Percentiles rank a stretch among this genome's conserved stretches.
Conservation (phyloP, 2,888 invertebrate genomes). For the Chrysotoxum bicinctum region DNA sequence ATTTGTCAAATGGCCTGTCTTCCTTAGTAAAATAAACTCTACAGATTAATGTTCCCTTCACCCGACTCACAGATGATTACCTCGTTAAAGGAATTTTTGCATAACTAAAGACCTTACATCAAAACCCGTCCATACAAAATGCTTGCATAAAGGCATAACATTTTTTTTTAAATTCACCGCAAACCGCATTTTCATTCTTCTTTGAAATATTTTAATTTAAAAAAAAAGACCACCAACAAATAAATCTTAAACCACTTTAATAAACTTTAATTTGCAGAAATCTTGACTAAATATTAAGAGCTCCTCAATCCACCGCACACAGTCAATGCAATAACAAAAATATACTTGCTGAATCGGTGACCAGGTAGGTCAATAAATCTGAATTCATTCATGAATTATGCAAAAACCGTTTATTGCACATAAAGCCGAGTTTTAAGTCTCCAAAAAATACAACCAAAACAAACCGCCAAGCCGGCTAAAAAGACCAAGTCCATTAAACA, state of each 20-base stretch:
- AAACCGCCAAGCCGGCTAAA: not conserved
- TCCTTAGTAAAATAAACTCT: too few species aligned
- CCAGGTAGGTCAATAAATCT: conserved; percentile 12
- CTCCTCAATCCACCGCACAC: not conserved
- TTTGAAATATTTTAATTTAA: not conserved
- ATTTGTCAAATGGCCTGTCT: too few species aligned
- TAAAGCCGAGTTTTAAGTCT: conserved; percentile 4
- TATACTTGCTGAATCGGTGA: not conserved
- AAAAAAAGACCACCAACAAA: not conserved
- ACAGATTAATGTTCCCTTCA: too few species aligned
- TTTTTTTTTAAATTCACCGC: not conserved
- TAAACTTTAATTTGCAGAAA: not conserved
- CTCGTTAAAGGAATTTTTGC: too few species aligned
- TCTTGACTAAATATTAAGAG: not conserved
- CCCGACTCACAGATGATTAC: too few species aligned
- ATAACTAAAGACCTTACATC: too few species aligned
- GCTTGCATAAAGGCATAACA: not conserved
- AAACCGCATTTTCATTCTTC: not conserved
- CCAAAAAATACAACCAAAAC: conserved; percentile 2
- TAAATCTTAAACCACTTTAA: not conserved
- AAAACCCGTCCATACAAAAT: too few species aligned
- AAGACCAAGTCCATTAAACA: not conserved
- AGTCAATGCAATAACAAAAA: not conserved
- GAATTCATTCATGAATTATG: conserved; percentile 61
- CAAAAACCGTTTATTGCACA: conserved; percentile 45